phyloP scores from a whole-genome alignment of 2,797 vertebrate species.

The Sphenodon punctatus region DNA sequence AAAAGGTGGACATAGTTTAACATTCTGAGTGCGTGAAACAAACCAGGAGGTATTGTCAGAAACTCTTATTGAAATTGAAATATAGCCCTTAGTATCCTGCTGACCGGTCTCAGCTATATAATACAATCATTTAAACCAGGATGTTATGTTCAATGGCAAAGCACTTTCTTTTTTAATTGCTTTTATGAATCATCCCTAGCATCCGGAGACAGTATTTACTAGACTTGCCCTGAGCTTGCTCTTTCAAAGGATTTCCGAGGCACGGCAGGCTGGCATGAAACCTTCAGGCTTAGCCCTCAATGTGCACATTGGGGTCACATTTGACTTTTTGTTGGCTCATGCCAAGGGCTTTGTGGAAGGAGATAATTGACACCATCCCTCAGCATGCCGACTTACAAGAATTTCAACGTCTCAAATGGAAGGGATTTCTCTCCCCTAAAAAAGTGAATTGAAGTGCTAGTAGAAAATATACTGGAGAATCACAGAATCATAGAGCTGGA shows the following conservation, averaged over 20 bases:
- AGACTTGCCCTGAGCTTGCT: constrained; percentile 24
- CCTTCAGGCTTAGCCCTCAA: neutral
- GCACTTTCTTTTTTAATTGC: constrained; percentile 57
- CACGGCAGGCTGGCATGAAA: constrained; percentile 17
- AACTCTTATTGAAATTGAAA: neutral
- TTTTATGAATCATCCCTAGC: constrained; percentile 55
- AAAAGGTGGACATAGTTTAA: neutral
- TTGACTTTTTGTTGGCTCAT: neutral
- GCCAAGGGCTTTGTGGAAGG: constrained; percentile 6
- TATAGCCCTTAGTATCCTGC: neutral
- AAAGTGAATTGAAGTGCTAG: neutral
- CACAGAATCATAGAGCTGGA: too few relatives aligned
- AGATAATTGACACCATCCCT: constrained; percentile 35
- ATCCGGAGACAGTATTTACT: constrained; percentile 41
- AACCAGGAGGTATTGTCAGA: neutral
- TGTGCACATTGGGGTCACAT: neutral
- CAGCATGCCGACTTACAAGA: constrained; percentile 15
- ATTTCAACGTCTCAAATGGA: neutral
- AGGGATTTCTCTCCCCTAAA: neutral
- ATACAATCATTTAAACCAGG: constrained; percentile 26
- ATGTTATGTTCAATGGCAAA: constrained; percentile 2
- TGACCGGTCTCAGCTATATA: constrained; percentile 3
- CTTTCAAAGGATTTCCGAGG: constrained; percentile 9
- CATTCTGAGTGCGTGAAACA: neutral
- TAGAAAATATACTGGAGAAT: neutral